Base-by-base conservation (phyloP, 2,888 invertebrate genomes). In the Epinotia nisella region DNA sequence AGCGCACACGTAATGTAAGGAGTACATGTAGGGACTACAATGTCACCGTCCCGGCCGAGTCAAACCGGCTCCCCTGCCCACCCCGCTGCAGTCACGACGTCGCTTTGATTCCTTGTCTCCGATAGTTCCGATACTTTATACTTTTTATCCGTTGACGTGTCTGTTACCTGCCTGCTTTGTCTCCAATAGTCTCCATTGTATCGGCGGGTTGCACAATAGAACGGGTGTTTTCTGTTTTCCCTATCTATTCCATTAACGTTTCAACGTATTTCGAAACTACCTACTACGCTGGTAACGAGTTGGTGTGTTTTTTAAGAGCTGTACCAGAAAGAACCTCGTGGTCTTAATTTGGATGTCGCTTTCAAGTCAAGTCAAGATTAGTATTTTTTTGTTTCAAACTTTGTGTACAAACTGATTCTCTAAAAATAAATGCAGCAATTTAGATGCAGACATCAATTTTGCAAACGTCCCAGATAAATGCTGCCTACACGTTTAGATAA, bases 101-200 rank as follows among this genome's bases (percentile, higher is more conserved):
- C 51, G 68, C 73, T 58, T 64, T 73, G 68, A 69, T 73, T 64
- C 68, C 69, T 62, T 41, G 72, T 59, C 69, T 69, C 65, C 59
- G 70, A 72, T 68, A 68, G 68, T 73, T 69, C 65, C 59, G 70
- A 72, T 68, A 68, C 72, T 73, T 62, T 73, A 68, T 68, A 69
- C 68, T 73, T 73, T 73, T 73, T 73, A 62, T 53, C 69, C 73
- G 69, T 64, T 64, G 62, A 69, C 69, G 73, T 73, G 73, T 73
- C 68, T 58, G 64, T 72, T 69, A 64, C 73, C 64, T 53, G 62
- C 62, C 53, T 61, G 67, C 71, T 73, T 73, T 68, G 68, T 73
- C 41, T 51, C 68, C 59, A 64, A 69, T 73, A 69, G 68, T 73
- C 41, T 51, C 68, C 59, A 64, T 73, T 73, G 73, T 73, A 39